These are phyloP conservation scores for Pogoniulus pusillus DNA, from an alignment of 2,797 vertebrate species.

Conservation along the genomic window DNA sequence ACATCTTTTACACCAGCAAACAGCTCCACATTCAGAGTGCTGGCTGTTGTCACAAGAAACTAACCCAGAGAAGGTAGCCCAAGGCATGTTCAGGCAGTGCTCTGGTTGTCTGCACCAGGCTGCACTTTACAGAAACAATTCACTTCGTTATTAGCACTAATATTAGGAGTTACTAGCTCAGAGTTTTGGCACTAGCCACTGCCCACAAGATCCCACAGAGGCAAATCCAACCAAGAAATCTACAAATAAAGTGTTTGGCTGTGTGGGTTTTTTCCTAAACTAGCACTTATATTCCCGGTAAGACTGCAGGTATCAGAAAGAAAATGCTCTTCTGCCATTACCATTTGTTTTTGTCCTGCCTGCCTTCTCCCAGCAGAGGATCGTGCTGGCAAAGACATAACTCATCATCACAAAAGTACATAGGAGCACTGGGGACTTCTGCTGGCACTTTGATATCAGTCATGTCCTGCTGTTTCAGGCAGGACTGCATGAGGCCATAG, in stretches of 20 bases:
- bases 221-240: neutral
- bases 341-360: neutral
- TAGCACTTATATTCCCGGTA: neutral
- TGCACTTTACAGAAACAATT: neutral
- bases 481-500: neutral
- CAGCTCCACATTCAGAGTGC: neutral
- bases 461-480: neutral
- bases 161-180: neutral
- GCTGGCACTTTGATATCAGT: neutral
- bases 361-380: neutral
- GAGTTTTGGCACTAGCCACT: neutral
- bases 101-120: no score
- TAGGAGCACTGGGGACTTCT: neutral
- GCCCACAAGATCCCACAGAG: neutral
- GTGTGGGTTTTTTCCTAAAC: neutral
- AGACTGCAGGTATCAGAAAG: neutral
- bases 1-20: rapidly evolving
- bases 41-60: rapidly evolving
- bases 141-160: neutral
- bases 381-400: neutral
- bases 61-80: neutral
- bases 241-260: neutral
- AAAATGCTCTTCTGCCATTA: neutral
- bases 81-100: neutral
- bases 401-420: neutral